phyloP scores from a whole-genome alignment of 35 echinoderm and acorn worm genomes.

The Holothuria glaberrima region DNA sequence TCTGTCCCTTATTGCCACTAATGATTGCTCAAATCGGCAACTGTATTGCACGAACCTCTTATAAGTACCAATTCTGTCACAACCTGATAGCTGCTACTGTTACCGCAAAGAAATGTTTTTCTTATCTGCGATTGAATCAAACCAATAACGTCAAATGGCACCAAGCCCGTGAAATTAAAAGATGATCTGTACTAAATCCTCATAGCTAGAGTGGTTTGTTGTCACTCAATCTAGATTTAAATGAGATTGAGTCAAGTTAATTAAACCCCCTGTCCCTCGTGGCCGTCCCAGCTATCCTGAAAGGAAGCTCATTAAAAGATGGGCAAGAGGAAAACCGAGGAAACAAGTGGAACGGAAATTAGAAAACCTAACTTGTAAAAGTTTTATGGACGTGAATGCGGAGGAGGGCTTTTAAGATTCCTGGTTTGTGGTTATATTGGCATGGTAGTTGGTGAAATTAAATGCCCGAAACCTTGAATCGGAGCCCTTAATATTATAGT shows the following conservation, averaged over 20 bases:
- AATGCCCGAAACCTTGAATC: no score
- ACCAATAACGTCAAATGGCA: not conserved
- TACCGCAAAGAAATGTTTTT: no score
- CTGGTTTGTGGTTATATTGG: no score
- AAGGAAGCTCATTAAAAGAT: conserved; percentile 25
- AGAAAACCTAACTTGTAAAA: conserved; percentile 33
- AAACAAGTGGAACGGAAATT: conserved; percentile 35
- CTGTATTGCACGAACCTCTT: no score
- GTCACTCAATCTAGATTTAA: conserved; percentile 23
- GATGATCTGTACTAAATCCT: conserved; percentile 35
- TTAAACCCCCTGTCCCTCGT: conserved; percentile 44
- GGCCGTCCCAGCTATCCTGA: conserved; percentile 1
- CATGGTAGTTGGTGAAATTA: no score
- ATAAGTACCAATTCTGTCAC: no score
- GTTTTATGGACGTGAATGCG: not conserved
- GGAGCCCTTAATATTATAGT: no score
- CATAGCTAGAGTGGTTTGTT: conserved; percentile 37
- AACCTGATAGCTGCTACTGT: no score
- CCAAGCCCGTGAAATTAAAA: conserved; percentile 25
- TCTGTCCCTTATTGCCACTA: no score
- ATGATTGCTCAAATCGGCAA: no score
- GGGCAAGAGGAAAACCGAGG: not conserved
- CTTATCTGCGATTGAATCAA: no score
- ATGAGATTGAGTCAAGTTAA: conserved; percentile 43
- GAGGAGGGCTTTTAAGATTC: no score